Percentiles rank a stretch among this genome's conserved stretches.
Conservation (phyloP, 2,797 vertebrate genomes). For the Rhodeus uyekii region DNA sequence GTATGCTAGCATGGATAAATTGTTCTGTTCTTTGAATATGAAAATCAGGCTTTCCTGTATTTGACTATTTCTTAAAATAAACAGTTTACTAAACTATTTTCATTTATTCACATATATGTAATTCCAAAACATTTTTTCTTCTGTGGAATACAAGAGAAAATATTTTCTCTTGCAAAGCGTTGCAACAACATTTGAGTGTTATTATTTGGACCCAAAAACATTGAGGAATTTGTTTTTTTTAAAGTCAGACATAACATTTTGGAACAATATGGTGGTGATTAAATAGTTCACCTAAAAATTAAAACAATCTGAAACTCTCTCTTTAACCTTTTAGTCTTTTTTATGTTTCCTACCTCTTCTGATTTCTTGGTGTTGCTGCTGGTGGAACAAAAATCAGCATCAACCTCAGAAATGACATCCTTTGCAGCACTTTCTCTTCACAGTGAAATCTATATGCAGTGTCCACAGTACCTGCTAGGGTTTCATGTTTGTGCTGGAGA, state of each 20-base stretch:
- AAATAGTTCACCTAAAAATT: neutral
- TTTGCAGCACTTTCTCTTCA: conserved; percentile 29
- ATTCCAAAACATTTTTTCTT: neutral
- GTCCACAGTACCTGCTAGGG: conserved; percentile 67
- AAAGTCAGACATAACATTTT: neutral
- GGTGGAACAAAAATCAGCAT: conserved; percentile 40
- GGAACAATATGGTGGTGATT: neutral
- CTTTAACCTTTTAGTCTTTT: neutral
- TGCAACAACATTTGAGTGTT: neutral
- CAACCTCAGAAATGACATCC: conserved; percentile 50
- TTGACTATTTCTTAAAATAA: neutral
- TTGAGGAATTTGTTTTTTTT: neutral
- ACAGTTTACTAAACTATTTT: neutral
- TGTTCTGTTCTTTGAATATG: neutral
- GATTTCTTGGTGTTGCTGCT: conserved; percentile 51
- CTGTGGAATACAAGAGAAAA: neutral
- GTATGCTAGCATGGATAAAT: conserved; percentile 18
- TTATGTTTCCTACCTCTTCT: conserved; percentile 36
- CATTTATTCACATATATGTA: neutral
- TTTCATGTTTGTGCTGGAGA: conserved; percentile 69
- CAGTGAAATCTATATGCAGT: conserved; percentile 12
- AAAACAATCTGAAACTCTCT: neutral
- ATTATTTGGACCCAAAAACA: neutral
- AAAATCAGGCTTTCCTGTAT: neutral
- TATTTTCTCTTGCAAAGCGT: neutral